Percentiles rank a stretch among this genome's conserved stretches.
These are phyloP conservation scores for Cerastis rubricosa DNA, from an alignment of 2,888 invertebrate genomes.

Conservation along the genomic window DNA sequence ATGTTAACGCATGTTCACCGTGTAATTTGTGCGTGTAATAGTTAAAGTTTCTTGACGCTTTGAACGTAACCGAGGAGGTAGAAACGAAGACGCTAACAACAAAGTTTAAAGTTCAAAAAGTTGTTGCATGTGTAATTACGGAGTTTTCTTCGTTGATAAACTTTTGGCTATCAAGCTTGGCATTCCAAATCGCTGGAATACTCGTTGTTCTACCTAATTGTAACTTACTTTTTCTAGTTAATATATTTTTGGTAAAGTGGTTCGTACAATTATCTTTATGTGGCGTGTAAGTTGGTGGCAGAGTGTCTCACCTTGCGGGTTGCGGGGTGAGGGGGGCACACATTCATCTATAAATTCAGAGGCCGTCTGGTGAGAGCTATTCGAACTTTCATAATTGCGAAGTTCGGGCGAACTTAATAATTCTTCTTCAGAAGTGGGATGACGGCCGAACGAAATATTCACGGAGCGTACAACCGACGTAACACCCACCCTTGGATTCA, in stretches of 20 bases:
- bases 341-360: slow-evolving; percentile 90
- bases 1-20: slow-evolving; percentile 78
- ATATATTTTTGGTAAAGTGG: slow-evolving; percentile 51
- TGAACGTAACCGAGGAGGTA: slow-evolving; percentile 73
- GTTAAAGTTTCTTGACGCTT: slow-evolving; percentile 77
- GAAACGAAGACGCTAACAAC: slow-evolving; percentile 59
- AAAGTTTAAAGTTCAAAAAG: slow-evolving; percentile 61
- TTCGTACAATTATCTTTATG: slow-evolving; percentile 57
- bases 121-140: slow-evolving; percentile 63
- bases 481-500: slow-evolving; percentile 83
- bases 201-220: slow-evolving; percentile 43
- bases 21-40: slow-evolving; percentile 82
- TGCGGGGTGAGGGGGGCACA: slow-evolving; percentile 77
- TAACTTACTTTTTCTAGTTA: slow-evolving; percentile 45
- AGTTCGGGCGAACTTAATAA: slow-evolving; percentile 90
- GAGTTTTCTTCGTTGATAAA: slow-evolving; percentile 52
- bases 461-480: slow-evolving; percentile 84
- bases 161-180: slow-evolving; percentile 53
- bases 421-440: slow-evolving; percentile 90
- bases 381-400: slow-evolving; percentile 91
- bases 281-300: slow-evolving; percentile 50
- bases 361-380: slow-evolving; percentile 90
- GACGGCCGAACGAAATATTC: slow-evolving; percentile 89
- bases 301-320: slow-evolving; percentile 74
- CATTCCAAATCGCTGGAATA: slow-evolving; percentile 48